These are phyloP conservation scores for Acanthornis magna DNA, from an alignment of 2,797 vertebrate species.

Conservation along the genomic window DNA sequence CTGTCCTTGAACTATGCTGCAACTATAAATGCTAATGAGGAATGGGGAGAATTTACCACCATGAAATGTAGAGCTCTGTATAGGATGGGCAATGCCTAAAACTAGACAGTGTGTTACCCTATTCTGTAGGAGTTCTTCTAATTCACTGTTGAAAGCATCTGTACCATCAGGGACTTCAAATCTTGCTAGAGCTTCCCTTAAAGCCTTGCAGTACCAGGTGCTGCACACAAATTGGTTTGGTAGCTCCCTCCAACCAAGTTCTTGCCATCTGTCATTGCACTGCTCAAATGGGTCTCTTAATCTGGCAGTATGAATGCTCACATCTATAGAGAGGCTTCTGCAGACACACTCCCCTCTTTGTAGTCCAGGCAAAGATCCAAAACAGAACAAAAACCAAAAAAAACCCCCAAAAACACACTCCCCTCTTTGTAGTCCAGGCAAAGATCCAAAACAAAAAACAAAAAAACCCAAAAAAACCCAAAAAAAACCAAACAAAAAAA, in stretches of 20 bases:
- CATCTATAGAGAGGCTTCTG: neutral
- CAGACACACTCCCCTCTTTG: neutral
- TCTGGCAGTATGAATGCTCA: neutral
- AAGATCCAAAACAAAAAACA: too few relatives aligned
- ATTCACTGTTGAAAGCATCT: neutral
- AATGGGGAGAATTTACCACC: neutral
- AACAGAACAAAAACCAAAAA: neutral
- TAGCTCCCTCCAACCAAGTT: constrained; percentile 53
- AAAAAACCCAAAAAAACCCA: too few relatives aligned
- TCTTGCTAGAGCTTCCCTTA: neutral
- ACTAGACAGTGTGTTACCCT: neutral
- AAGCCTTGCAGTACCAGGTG: constrained; percentile 33
- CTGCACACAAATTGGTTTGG: constrained; percentile 43
- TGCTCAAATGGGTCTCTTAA: constrained; percentile 35
- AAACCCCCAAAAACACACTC: too few relatives aligned
- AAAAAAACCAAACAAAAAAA: too few relatives aligned
- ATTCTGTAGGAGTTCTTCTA: neutral
- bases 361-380: neutral
- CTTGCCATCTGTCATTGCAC: constrained; percentile 49
- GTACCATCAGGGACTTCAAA: neutral
- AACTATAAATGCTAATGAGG: neutral
- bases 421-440: too few relatives aligned
- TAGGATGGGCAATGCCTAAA: neutral
- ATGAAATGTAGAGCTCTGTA: neutral
- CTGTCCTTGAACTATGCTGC: neutral